These are phyloP conservation scores for Pseudomyrmex dendroicus DNA, from an alignment of 1,140 invertebrate species.

Conservation along the genomic window DNA sequence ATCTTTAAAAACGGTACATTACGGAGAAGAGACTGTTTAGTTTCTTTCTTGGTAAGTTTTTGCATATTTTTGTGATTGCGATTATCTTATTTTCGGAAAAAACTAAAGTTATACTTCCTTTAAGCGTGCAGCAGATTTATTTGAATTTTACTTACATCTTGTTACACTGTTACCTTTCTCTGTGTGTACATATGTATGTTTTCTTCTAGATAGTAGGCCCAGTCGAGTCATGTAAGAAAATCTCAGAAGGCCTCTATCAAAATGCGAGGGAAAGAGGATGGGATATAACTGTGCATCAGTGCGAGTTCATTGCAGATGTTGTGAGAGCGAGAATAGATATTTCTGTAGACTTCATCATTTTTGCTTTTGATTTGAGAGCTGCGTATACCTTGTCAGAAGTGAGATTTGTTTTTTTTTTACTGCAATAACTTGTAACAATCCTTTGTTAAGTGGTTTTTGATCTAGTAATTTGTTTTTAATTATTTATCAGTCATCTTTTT, in stretches of 20 bases:
- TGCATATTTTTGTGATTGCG: neutral
- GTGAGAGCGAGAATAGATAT: slow-evolving; percentile 64
- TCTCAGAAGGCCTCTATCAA: slow-evolving; percentile 74
- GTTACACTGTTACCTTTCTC: neutral
- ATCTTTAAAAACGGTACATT: slow-evolving; percentile 72
- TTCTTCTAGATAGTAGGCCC: slow-evolving; percentile 76
- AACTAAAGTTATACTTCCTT: too few relatives aligned
- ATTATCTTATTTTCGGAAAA: neutral
- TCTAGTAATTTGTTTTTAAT: slow-evolving; percentile 41
- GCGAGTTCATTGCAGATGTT: slow-evolving; percentile 77
- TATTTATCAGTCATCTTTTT: slow-evolving; percentile 39
- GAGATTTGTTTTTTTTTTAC: slow-evolving; percentile 40
- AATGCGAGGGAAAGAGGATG: slow-evolving; percentile 70
- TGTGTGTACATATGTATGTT: slow-evolving; percentile 22
- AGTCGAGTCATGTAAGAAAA: slow-evolving; percentile 74
- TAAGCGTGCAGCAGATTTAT: too few relatives aligned
- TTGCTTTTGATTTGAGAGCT: slow-evolving; percentile 77
- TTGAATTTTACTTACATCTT: neutral
- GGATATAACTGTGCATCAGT: slow-evolving; percentile 76
- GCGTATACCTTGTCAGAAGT: slow-evolving; percentile 75
- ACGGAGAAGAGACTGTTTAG: slow-evolving; percentile 67
- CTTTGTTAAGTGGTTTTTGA: neutral
- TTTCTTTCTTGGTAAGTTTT: slow-evolving; percentile 75
- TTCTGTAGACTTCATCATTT: slow-evolving; percentile 80
- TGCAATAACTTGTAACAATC: slow-evolving; percentile 4